Base-by-base conservation (phyloP, 53 echinoderm and acorn worm genomes). In the Holothuria scabra region DNA sequence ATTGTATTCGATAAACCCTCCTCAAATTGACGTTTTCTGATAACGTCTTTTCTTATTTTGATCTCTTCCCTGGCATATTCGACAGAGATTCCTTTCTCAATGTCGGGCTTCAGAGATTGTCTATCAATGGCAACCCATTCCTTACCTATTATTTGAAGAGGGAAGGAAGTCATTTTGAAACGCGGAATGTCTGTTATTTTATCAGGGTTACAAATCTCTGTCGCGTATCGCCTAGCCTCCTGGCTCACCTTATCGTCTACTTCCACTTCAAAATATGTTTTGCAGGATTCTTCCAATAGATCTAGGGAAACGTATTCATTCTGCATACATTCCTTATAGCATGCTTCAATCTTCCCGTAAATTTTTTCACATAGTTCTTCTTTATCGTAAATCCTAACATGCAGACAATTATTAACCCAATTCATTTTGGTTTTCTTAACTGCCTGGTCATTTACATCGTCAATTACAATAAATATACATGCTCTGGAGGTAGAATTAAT, bases 81-180 rank as follows among this genome's bases (percentile, higher is more conserved):
- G 12, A 48, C 48, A 48, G 48, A 48, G 4, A 48, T 48, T 48
- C 12, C 48, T 13, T 48, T 48, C 14, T 48, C 48, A 48, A 8
- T 48, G 10, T 48, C 48, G 7, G 48, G 48, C 12, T 48, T 48
- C 9, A 48, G 12, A 10, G 7, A 1, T 48, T 48, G 9, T 48
- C 48, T 48, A 21, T 70, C 70, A 1, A 70, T 38, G 20, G 6
- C 70, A 44, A 23, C 41, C 70, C 70, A 70, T 21, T 41, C 70
- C 1, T 22, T 16, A 44, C 70, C 41, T 12, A 44, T 37, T 35
- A 44, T 46, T 70, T 41, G 70, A 11, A 70, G 34, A 10, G 23
- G 44, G 44, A 70, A 70, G 38, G 41, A n/a, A n/a, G 18, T 9
- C 19, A 20, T 11, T 70, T 70, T 70, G 44, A 22, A 70, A 7